A percentile compares a stretch with the other conserved stretches of the same genome.
Conservation (phyloP, 2,113 vertebrate genomes). For the Ranitomeya imitator region DNA sequence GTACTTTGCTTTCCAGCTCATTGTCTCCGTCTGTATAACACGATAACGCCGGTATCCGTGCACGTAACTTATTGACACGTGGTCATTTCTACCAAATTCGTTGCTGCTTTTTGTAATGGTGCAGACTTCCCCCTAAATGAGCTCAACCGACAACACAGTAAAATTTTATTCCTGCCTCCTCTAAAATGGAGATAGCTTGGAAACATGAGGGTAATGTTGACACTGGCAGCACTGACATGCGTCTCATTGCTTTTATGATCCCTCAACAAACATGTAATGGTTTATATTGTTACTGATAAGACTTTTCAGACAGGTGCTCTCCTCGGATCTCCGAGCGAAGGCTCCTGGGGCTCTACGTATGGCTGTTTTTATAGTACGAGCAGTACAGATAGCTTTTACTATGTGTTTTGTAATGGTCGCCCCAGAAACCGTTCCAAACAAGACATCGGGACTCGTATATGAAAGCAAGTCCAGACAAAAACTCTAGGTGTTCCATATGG, state of each 20-base stretch:
- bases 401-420: neutral
- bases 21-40: neutral
- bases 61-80: constrained; percentile 25
- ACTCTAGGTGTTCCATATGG: neutral
- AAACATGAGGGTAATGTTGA: constrained; percentile 25
- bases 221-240: constrained; percentile 15
- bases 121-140: constrained; percentile 5
- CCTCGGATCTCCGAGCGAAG: neutral
- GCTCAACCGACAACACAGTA: neutral
- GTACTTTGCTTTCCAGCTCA: neutral
- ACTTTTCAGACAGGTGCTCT: constrained; percentile 14
- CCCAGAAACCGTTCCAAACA: neutral
- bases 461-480: neutral
- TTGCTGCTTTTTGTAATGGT: constrained; percentile 23
- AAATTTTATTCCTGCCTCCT: neutral
- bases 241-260: constrained; percentile 41
- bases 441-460: neutral
- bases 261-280: constrained; percentile 4
- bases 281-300: constrained; percentile 41
- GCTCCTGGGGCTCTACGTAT: neutral
- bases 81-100: neutral
- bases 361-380: neutral
- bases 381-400: neutral
- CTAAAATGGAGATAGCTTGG: constrained; percentile 20
- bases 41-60: constrained; percentile 16